These are phyloP conservation scores for Okapia johnstoni DNA, from an alignment of 2,113 vertebrate genomes.

Conservation along the genomic window DNA sequence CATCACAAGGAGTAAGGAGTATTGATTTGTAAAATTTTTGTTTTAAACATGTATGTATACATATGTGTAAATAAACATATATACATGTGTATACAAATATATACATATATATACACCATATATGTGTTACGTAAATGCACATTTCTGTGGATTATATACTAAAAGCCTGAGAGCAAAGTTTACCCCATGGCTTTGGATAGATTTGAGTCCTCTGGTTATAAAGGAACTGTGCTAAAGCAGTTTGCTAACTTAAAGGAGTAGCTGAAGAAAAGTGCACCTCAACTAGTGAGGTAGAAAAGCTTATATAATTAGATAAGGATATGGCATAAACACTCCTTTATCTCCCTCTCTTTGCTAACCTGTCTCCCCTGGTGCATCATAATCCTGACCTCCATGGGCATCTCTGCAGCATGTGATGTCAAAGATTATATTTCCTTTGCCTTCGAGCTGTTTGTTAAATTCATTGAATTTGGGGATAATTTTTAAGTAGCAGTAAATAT, in stretches of 20 bases:
- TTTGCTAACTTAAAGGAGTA: neutral
- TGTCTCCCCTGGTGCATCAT: neutral
- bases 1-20: neutral
- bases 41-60: neutral
- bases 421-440: neutral
- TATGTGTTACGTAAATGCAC: neutral
- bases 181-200: neutral
- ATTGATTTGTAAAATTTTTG: neutral
- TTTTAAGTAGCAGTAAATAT: neutral
- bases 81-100: neutral
- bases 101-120: neutral
- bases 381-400: neutral
- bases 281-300: neutral
- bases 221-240: neutral
- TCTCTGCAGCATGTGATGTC: neutral
- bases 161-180: neutral
- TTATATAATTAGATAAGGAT: neutral
- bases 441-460: neutral
- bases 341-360: neutral
- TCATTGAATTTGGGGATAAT: neutral
- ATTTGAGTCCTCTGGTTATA: neutral
- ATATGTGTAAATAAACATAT: neutral
- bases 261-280: neutral
- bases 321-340: neutral
- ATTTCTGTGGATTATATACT: neutral